Evolutionary conservation across 1,140 invertebrate species (phyloP).

Genomic region (Pissodes strobi): DNA sequence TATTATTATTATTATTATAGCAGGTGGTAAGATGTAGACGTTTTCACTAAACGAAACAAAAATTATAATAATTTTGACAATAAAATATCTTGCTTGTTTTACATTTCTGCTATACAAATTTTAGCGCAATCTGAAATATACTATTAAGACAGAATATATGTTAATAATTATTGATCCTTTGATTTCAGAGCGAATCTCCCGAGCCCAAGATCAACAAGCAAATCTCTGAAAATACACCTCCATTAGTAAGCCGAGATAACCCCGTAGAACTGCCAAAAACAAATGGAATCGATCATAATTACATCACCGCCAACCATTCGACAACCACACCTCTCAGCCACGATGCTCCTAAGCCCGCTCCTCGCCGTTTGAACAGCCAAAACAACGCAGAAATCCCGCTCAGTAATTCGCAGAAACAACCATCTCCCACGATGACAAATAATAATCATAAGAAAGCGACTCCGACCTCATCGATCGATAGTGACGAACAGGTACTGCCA

Average conservation of each 20-base stretch:
- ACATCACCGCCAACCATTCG: conserved; percentile 4
- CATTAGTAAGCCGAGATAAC: conserved; percentile 14
- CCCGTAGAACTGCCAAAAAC: conserved; percentile 34
- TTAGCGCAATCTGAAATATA: neutral
- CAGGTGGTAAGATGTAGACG: no score
- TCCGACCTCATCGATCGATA: conserved; percentile 49
- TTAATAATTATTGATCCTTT: neutral
- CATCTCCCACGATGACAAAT: conserved; percentile 39
- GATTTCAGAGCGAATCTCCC: conserved; percentile 33
- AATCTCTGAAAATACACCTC: conserved; percentile 18
- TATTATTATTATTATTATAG: no score
- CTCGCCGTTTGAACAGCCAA: conserved; percentile 41
- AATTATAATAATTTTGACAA: neutral
- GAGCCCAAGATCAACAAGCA: conserved; percentile 27
- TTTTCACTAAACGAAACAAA: no score
- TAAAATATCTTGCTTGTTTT: neutral
- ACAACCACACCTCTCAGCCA: conserved; percentile 28
- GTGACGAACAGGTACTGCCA: conserved; percentile 63
- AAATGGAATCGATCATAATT: conserved; percentile 41
- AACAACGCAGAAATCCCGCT: conserved; percentile 32
- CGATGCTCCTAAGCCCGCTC: conserved; percentile 53
- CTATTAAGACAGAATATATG: neutral
- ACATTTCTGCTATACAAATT: neutral
- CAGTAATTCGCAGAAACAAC: conserved; percentile 40
- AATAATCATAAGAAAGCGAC: conserved; percentile 49